phyloP scores from a whole-genome alignment of 1,140 invertebrate genomes.

The Riptortus pedestris region DNA sequence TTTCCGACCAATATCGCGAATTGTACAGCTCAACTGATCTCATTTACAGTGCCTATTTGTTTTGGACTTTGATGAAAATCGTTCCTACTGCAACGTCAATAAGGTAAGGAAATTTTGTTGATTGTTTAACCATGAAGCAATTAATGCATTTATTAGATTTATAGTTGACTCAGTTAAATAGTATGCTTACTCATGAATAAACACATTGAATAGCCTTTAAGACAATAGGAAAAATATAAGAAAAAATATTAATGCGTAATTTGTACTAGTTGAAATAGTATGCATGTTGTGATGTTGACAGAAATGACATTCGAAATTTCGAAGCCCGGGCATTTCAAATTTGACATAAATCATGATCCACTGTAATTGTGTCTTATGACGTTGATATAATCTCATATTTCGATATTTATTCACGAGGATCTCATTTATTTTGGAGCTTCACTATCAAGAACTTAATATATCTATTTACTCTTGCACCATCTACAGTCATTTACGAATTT shows the following conservation, averaged over 20 bases:
- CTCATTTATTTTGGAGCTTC: too few relatives aligned
- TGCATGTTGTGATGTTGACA: neutral
- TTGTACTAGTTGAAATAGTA: neutral
- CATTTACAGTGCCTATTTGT: neutral
- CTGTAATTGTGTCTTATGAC: too few relatives aligned
- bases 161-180: neutral
- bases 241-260: too few relatives aligned
- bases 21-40: neutral
- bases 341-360: too few relatives aligned
- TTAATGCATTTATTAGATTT: neutral
- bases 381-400: too few relatives aligned
- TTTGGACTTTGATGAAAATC: neutral
- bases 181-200: neutral
- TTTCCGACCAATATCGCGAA: neutral
- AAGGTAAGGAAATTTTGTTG: neutral
- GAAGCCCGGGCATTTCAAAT: neutral
- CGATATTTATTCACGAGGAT: too few relatives aligned
- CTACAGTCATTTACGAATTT: too few relatives aligned
- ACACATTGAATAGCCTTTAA: too few relatives aligned
- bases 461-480: too few relatives aligned
- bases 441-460: too few relatives aligned
- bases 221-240: too few relatives aligned
- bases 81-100: neutral
- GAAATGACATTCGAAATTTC: neutral
- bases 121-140: neutral